Base-by-base conservation (phyloP, 2,113 vertebrate genomes). In the Thunnus maccoyii region DNA sequence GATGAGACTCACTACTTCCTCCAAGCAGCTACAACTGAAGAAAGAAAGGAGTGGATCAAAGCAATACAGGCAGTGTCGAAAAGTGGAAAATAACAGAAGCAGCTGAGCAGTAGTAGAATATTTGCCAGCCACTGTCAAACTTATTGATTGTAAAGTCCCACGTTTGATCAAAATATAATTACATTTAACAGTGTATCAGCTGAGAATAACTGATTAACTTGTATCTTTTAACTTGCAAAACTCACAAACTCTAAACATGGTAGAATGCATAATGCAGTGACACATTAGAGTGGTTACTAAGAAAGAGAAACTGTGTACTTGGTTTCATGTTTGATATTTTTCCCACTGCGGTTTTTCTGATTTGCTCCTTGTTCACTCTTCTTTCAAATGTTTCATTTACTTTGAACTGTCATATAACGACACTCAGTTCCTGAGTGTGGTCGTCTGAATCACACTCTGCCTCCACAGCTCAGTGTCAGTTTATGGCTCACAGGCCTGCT, bases 11-110 rank as follows among this genome's bases (percentile, higher is more conserved):
- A 98, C 80, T 99, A 97, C 76, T 96, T 96, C 80, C 83, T 99
- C 81, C 98, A 99, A 94, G 98, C 97, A 0, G 96, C 97, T 5
- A 95, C 96, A 8, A 67, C 91, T 0, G 77, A 97, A 25, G 98
- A 99, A 71, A 96, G 97, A n/a, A 98, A 94, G 8, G 97, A 98
- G 11, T 99, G 98, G 98, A 99, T 99, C 93, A 96, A 94, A 94
- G 97, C 95, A 36, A 95, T 99, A 73, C 98, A 99, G 87, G 76
- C 82, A 4, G 97, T 96, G 86, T 91, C 97, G 46, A 96, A 97
- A 93, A 95, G 93, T 50, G 97, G 98, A 25, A 99, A 99, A 91
- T 99, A 95, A 83, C 41, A 69, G n/a, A 5, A 61, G 51, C 30
- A 17, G 17, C 27, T 4, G 5, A 48, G 50, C 72, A 68, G 27